Base-by-base conservation (phyloP, 2,113 vertebrate genomes). In the Aptenodytes forsteri region DNA sequence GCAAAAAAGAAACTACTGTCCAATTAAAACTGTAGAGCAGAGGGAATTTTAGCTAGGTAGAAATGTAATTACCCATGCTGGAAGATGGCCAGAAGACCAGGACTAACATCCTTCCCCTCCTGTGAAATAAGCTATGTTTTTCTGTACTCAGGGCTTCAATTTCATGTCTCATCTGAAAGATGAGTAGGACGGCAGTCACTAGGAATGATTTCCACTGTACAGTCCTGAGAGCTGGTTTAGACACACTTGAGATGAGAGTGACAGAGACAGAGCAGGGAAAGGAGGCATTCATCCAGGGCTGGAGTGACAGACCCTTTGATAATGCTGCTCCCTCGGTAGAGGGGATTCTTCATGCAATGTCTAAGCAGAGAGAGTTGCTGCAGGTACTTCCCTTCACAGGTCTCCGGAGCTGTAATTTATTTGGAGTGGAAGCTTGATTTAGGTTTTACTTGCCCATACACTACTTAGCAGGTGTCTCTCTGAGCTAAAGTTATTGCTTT, bases 401-500 rank as follows among this genome's bases (percentile, higher is more conserved):
- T 93, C 89, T 96, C 87, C 0, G 1, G 62, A 91, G 40, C 71
- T 36, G 78, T 96, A 94, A 96, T 96, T 95, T 96, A 95, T 93
- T 77, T 94, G 91, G 73, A 94, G 70, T 47, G 54, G 81, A 91
- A 95, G 58, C 58, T 80, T 97, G 87, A 96, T 95, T 97, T 96
- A 97, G 75, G 50, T 94, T 95, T 96, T 83, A 88, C 70, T 96
- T 87, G 88, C 81, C 87, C 29, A 42, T 85, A 85, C 66, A 70
- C 64, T 72, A 91, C 93, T 95, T 94, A 91, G 84, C 42, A 96
- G 81, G 58, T 90, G 84, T 85, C 93, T 89, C 87, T 94, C 89
- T 80, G 75, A 93, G 81, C 75, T 94, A 15, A 95, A 96, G 87
- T 95, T 91, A 94, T 83, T 96, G 71, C 93, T 95, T 95, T 94